Conservation (phyloP, 92 coral and sea anemone genomes). For the Pocillopora meandrina region DNA sequence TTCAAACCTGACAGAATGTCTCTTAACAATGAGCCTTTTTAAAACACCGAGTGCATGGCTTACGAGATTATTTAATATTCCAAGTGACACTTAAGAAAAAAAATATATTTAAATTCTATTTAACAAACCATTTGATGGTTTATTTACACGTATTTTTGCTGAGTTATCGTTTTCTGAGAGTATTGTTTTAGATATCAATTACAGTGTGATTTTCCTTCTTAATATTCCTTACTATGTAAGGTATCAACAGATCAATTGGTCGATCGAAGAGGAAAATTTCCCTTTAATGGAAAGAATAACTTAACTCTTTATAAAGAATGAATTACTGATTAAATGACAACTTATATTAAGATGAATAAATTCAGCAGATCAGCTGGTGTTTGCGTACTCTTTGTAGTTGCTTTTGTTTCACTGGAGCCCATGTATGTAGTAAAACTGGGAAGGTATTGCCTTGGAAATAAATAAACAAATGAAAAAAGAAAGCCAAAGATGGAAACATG, state of each 20-base stretch:
- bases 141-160: background rate
- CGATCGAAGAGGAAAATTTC: background rate
- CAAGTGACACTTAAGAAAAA: background rate
- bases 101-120: background rate
- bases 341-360: constrained; percentile 15
- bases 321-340: background rate
- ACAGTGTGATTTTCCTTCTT: background rate
- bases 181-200: background rate
- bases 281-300: background rate
- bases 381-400: background rate
- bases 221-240: constrained; percentile 7
- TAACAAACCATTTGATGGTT: background rate
- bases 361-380: background rate
- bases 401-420: background rate
- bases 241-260: background rate
- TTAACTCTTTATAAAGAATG: background rate
- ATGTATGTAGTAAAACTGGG: too few species aligned
- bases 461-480: too few species aligned
- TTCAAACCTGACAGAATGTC: background rate
- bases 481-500: too few species aligned
- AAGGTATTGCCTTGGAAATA: too few species aligned
- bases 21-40: background rate
- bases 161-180: background rate
- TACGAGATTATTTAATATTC: background rate
- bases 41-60: background rate